Base-by-base conservation (phyloP, 1,140 invertebrate genomes). In the Planococcus citri region DNA sequence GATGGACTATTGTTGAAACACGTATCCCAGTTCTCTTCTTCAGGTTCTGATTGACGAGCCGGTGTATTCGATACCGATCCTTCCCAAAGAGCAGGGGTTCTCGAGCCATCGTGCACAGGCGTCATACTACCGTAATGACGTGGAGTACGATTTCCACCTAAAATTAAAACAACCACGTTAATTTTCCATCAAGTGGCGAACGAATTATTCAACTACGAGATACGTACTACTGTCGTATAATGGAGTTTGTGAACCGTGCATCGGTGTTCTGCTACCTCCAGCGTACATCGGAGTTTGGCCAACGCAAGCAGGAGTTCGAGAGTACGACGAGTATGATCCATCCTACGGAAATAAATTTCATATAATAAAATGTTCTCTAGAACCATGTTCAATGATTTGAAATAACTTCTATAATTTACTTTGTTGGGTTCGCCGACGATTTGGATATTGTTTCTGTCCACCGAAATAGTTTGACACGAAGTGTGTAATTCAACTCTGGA, bases 401-500 rank as follows among this genome's bases (percentile, higher is more conserved):
- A 33, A 12, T 33, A 12, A 33, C 12, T 33, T 6, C 29, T 33
- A 33, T 33, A 33, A 27, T 64, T 27, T 9, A 75, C 79, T 72
- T 76, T 79, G 29, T 81, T 82, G 27, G 82, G 82, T 14, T 83
- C 85, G 22, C 87, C 91, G 70, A 92, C 91, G 73, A 87, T 86
- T 4, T 87, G 86, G 73, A 99, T 93, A 75, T 97, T 89, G 64
- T 88, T 87, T 60, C 91, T 85, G 78, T 99, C 95, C 20, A 99
- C 96, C 1, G 92, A 95, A 73, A 99, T 98, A 0, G 95, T 99
- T 78, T 96, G 93, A 78, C 96, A 98, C 17, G 89, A 91, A 6
- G 95, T 89, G 77, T 99, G 97, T 14, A 99, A 81, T 78, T 99
- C 97, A 17, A 99, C 94, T 71, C 96, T 83, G 22, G 91, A 95